These are phyloP conservation scores for Lates japonicus DNA, from an alignment of 2,797 vertebrate species.

Conservation along the genomic window DNA sequence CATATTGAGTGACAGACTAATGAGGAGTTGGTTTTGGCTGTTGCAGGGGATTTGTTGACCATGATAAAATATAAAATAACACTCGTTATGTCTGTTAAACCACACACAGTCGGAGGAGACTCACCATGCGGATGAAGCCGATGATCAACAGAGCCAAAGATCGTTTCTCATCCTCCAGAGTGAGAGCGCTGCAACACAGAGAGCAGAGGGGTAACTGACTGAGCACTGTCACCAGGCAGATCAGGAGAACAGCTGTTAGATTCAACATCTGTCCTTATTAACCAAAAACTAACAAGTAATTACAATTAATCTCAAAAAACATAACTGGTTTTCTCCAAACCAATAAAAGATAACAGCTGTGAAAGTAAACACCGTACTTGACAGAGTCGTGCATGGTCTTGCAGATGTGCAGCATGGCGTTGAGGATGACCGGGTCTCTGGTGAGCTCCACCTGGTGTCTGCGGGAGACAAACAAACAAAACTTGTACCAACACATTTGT, in stretches of 20 bases:
- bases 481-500: not conserved
- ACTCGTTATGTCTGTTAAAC: not conserved
- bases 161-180: constrained; percentile 96
- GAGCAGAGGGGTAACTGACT: not conserved
- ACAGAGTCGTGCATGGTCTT: constrained; percentile 99
- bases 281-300: not conserved
- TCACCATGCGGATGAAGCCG: constrained; percentile 97
- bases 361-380: constrained; percentile 87
- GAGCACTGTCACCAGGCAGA: not conserved
- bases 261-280: not conserved
- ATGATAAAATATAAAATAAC: not conserved
- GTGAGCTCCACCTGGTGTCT: constrained; percentile 95
- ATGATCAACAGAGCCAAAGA: constrained; percentile 92
- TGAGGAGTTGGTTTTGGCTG: not conserved
- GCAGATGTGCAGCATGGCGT: constrained; percentile 95
- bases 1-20: not conserved
- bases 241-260: not conserved
- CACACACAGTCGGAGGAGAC: constrained; percentile 38
- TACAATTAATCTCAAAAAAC: not conserved
- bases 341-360: not conserved
- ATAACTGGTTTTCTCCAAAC: no score
- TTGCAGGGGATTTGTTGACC: not conserved
- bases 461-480: not conserved
- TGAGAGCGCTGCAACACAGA: constrained; percentile 89
- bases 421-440: constrained; percentile 97